Conservation (phyloP, 2,888 invertebrate genomes). For the Phortica magna region DNA sequence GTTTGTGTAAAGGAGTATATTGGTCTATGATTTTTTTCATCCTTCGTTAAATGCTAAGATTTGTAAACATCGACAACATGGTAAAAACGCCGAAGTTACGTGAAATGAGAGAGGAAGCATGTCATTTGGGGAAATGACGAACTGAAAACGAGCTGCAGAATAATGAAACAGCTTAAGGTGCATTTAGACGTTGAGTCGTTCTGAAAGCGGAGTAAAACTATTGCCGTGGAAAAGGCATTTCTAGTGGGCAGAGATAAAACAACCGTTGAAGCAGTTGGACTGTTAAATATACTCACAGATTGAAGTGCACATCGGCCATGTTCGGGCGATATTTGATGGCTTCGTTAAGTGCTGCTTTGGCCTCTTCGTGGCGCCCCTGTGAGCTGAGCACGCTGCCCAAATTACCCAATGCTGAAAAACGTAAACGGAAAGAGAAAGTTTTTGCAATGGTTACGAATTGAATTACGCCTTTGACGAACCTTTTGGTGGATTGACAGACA, state of each 20-base stretch:
- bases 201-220: background rate
- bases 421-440: background rate
- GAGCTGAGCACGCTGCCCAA: conserved; percentile 96
- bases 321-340: conserved; percentile 95
- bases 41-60: conserved; percentile 33
- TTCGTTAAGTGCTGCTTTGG: conserved; percentile 93
- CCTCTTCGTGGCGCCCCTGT: conserved; percentile 91
- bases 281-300: conserved; percentile 88
- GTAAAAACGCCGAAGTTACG: background rate
- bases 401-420: conserved; percentile 92
- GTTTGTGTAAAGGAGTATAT: conserved; percentile 15
- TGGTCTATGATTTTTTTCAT: background rate
- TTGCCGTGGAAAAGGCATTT: background rate
- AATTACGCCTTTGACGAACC: conserved; percentile 80
- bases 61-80: conserved; percentile 22
- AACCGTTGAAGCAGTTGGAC: background rate
- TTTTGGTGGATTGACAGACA: conserved; percentile 97
- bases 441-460: conserved; percentile 4
- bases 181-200: background rate
- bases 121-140: conserved; percentile 25
- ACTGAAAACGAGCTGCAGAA: conserved; percentile 10
- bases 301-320: conserved; percentile 99
- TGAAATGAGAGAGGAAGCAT: background rate
- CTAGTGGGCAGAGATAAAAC: background rate
- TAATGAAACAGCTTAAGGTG: conserved; percentile 20